Percentiles rank a stretch among this genome's conserved stretches.
These are phyloP conservation scores for Ptilonorhynchus violaceus DNA, from an alignment of 2,113 vertebrate species.

Conservation along the genomic window DNA sequence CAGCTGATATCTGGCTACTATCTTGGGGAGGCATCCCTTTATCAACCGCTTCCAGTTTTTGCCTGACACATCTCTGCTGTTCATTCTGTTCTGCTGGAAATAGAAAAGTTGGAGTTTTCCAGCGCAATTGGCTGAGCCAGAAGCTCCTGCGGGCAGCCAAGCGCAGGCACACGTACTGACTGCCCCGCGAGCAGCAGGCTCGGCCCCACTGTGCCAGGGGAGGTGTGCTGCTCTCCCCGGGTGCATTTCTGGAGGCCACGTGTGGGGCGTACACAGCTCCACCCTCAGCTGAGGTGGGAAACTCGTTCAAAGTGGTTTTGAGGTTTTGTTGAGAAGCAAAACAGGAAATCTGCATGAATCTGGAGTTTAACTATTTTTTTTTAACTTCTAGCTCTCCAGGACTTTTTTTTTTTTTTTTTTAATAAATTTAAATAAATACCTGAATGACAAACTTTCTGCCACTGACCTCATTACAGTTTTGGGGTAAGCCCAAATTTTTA, in stretches of 20 bases:
- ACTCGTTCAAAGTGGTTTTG: constrained; percentile 56
- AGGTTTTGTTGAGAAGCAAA: constrained; percentile 64
- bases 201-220: not conserved
- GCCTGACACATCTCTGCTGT: not conserved
- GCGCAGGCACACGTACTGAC: not conserved
- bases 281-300: constrained; percentile 43
- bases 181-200: not conserved
- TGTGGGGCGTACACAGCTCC: not conserved
- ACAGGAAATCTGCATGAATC: constrained; percentile 54
- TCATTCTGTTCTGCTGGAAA: not conserved
- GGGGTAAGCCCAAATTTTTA: not conserved
- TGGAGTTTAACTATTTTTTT: not conserved
- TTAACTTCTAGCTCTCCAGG: not conserved
- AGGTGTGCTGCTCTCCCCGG: not conserved
- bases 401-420: not conserved
- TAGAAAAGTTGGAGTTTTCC: not conserved
- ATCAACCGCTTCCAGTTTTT: not conserved
- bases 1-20: not conserved
- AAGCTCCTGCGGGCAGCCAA: not conserved
- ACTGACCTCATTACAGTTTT: not conserved
- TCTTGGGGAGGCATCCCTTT: not conserved
- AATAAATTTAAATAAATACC: not conserved
- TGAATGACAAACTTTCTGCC: not conserved
- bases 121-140: not conserved
- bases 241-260: not conserved